Conservation (phyloP, 2,888 invertebrate species). For the Carpatolechia fugitivella region DNA sequence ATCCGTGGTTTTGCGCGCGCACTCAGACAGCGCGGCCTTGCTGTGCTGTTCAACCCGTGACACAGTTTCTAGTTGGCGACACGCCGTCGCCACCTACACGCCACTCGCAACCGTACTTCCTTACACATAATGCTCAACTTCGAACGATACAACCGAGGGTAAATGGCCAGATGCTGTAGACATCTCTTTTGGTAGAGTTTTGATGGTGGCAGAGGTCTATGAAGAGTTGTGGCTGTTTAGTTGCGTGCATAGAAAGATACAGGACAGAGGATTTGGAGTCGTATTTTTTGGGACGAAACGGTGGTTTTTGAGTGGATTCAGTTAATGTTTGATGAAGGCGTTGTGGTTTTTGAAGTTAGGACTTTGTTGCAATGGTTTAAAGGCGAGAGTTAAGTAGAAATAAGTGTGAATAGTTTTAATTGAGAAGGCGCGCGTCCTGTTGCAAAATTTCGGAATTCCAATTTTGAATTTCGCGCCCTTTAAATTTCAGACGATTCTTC, state of each 20-base stretch:
- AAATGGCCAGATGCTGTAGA: background rate
- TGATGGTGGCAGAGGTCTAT: background rate
- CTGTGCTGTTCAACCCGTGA: slow-evolving; percentile 75
- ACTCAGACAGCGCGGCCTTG: slow-evolving; percentile 75
- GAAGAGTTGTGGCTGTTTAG: background rate
- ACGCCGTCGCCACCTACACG: slow-evolving; percentile 51
- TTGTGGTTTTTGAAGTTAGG: background rate
- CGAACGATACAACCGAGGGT: background rate
- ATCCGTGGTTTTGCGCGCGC: slow-evolving; percentile 70
- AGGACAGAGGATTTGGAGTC: background rate
- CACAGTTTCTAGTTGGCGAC: slow-evolving; percentile 76
- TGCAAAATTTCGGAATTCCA: slow-evolving; percentile 63
- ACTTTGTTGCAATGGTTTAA: background rate
- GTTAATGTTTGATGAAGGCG: background rate
- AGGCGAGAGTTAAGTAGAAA: background rate
- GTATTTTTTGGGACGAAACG: background rate
- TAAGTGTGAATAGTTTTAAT: slow-evolving; percentile 38
- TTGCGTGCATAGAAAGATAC: background rate
- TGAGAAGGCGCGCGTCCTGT: slow-evolving; percentile 40
- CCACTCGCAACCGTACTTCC: slow-evolving; percentile 44
- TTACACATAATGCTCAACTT: background rate
- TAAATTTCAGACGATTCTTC: background rate
- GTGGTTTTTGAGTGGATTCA: background rate
- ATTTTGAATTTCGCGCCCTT: slow-evolving; percentile 34
- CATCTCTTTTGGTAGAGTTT: background rate